These are phyloP conservation scores for Nematostella vectensis DNA, from an alignment of 92 coral and sea anemone genomes.

Conservation along the genomic window DNA sequence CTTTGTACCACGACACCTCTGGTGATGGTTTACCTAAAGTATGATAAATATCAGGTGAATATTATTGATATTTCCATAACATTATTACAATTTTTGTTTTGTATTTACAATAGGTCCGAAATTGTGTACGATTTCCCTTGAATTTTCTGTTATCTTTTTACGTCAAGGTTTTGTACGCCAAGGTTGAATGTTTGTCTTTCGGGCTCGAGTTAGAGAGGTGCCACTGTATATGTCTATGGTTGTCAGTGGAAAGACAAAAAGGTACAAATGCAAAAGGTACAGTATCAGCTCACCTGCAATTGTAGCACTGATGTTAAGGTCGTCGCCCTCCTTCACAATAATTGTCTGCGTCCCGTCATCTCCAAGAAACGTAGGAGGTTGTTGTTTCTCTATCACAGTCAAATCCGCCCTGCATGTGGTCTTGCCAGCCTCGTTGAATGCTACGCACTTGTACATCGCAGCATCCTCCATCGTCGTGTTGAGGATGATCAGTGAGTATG, in stretches of 20 bases:
- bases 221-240: too few relatives aligned
- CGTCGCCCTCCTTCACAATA: conserved; percentile 63
- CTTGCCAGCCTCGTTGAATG: conserved; percentile 70
- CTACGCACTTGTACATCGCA: conserved; percentile 69
- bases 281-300: too few relatives aligned
- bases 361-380: conserved; percentile 52
- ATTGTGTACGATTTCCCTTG: too few relatives aligned
- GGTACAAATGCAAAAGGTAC: too few relatives aligned
- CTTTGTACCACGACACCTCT: conserved; percentile 84
- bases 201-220: too few relatives aligned
- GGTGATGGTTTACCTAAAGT: conserved; percentile 86
- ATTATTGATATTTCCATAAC: conserved; percentile 46
- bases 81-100: too few relatives aligned
- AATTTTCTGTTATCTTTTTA: too few relatives aligned
- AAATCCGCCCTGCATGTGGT: conserved; percentile 61
- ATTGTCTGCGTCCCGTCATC: conserved; percentile 47
- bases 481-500: conserved; percentile 57
- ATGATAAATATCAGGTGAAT: conserved; percentile 65
- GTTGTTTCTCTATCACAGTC: conserved; percentile 39
- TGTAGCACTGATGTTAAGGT: conserved; percentile 46
- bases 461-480: conserved; percentile 54
- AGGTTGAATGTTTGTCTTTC: too few relatives aligned
- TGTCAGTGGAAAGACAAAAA: too few relatives aligned
- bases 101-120: too few relatives aligned
- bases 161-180: too few relatives aligned